Conservation (phyloP, 2,113 vertebrate species). For the Calidris pugnax region DNA sequence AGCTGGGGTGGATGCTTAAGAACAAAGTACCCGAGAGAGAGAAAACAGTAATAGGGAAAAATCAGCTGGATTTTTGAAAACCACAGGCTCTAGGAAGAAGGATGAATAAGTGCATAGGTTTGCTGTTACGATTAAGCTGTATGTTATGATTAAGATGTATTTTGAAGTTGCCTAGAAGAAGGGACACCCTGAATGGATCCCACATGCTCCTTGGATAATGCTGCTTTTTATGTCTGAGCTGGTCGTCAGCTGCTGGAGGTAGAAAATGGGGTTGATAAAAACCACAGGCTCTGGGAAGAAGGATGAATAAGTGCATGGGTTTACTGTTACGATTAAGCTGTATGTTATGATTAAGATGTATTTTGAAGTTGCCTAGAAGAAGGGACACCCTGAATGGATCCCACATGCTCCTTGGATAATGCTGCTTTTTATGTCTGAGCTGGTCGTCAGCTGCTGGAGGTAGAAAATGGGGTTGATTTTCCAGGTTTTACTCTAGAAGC, state of each 20-base stretch:
- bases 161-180: background rate
- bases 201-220: background rate
- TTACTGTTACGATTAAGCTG: background rate
- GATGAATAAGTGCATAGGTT: background rate
- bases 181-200: background rate
- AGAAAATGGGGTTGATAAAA: background rate
- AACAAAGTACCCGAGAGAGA: background rate
- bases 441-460: background rate
- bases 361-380: background rate
- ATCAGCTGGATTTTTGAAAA: background rate
- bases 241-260: background rate
- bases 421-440: background rate
- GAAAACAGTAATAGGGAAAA: background rate
- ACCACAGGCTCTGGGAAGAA: background rate
- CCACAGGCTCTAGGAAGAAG: background rate
- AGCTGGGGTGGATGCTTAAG: background rate
- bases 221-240: background rate
- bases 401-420: background rate
- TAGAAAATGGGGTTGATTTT: fast-evolving
- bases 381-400: background rate
- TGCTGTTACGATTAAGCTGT: background rate
- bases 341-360: background rate
- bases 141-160: background rate
- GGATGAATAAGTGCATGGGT: background rate
- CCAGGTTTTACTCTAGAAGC: background rate